These are phyloP conservation scores for Poeciliopsis turrubarensis DNA, from an alignment of 2,113 vertebrate genomes.

Conservation along the genomic window DNA sequence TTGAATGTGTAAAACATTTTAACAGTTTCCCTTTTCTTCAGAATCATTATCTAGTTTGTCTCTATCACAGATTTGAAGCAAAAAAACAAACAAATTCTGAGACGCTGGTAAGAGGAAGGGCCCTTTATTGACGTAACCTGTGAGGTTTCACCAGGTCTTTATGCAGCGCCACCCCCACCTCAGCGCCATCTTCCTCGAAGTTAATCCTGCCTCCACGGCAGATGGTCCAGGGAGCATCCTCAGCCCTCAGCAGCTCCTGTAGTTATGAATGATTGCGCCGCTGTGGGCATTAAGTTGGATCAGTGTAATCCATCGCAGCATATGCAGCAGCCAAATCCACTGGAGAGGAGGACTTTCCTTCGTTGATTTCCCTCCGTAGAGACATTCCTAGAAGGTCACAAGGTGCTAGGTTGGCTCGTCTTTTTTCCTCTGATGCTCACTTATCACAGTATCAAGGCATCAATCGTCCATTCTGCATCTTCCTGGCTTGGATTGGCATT, in stretches of 20 bases:
- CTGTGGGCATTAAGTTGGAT: constrained; percentile 80
- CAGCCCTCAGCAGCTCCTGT: constrained; percentile 61
- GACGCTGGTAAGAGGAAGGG: background rate
- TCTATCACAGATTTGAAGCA: background rate
- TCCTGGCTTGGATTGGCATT: too few relatives aligned
- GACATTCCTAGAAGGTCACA: constrained; percentile 1
- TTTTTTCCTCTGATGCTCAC: background rate
- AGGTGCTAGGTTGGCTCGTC: constrained; percentile 14
- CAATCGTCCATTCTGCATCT: too few relatives aligned
- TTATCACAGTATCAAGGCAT: background rate
- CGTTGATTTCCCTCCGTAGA: constrained; percentile 27
- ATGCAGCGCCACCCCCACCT: constrained; percentile 35
- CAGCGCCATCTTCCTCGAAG: constrained; percentile 69
- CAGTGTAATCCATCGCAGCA: constrained; percentile 80
- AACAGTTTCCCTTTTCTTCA: background rate
- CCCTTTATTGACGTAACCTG: background rate
- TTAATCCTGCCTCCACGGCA: constrained; percentile 73
- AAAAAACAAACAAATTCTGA: background rate
- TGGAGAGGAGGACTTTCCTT: constrained; percentile 39
- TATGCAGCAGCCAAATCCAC: constrained; percentile 76
- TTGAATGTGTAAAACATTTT: background rate
- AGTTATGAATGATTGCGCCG: constrained; percentile 81
- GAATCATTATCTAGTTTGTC: background rate
- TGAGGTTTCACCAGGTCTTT: constrained; percentile 1
- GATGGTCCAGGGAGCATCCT: constrained; percentile 63